Evolutionary conservation across 2,888 invertebrate genomes (phyloP), one percentile per base, ranked within the genome.

Genomic region (Laspeyria flexula): DNA sequence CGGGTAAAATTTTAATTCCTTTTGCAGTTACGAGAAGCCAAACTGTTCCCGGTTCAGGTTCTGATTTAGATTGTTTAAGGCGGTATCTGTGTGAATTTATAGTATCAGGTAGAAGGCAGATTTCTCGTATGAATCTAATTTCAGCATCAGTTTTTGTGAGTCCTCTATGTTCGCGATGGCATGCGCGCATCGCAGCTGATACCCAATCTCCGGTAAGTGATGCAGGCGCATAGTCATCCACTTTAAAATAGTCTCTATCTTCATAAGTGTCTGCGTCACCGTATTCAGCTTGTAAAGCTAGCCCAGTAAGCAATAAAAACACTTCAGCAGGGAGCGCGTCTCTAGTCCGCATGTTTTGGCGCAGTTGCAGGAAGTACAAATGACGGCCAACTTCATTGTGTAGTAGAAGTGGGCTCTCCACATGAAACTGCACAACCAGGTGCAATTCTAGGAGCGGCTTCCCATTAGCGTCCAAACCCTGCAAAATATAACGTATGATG

Each of bases 301-400:
- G 94, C 12, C 97, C 97, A 37, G 97, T 97, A 77, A 99, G 93
- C 63, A 96, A 93, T 79, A 98, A 95, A 71, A 96, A 86, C 43
- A 96, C 94, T 84, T 95, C 95, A 11, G 93, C 92, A 12, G 94
- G 93, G 35, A 91, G 73, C 13, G 83, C 94, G 85, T 95, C 96
- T 81, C 95, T 93, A 54, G 95, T 93, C 57, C 95, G 93, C 60
- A 96, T 94, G 92, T 99, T 99, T 90, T 97, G 96, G 61, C 97
- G 96, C 82, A 99, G 93, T 93, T 99, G 99, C 73, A 97, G 94
- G 92, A 98, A 99, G 90, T 99, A 99, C 81, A 98, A 96, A 85
- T 97, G 97, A 53, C 98, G 94, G 45, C 98, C 97, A 71, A 96
- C 95, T 79, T 97, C 97, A 93, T 99, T 98, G 88, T 97, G 96